Conservation (phyloP, 2,888 invertebrate species). For the Operophtera brumata region DNA sequence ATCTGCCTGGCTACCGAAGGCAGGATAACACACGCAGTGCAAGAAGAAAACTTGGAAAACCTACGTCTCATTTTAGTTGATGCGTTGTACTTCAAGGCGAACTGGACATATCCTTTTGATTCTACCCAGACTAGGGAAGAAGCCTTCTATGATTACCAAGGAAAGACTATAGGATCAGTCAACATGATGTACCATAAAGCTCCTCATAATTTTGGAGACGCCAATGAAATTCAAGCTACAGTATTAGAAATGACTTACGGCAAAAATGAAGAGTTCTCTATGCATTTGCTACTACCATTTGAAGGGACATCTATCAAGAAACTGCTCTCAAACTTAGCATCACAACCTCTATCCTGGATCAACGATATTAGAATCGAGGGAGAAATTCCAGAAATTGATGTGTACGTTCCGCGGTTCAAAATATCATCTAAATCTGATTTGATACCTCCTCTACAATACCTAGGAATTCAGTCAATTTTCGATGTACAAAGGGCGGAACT, state of each 20-base stretch:
- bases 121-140: constrained; percentile 75
- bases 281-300: constrained; percentile 83
- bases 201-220: constrained; percentile 76
- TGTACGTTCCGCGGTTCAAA: constrained; percentile 82
- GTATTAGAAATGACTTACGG: constrained; percentile 86
- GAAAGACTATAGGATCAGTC: constrained; percentile 77
- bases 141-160: constrained; percentile 81
- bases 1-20: constrained; percentile 84
- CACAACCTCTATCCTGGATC: constrained; percentile 73
- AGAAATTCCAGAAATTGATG: constrained; percentile 75
- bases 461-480: constrained; percentile 85
- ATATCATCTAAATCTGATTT: constrained; percentile 68
- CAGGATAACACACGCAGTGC: constrained; percentile 83
- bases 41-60: constrained; percentile 63
- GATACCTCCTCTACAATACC: constrained; percentile 71
- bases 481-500: constrained; percentile 78
- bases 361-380: constrained; percentile 67
- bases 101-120: constrained; percentile 85
- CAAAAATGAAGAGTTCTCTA: constrained; percentile 80
- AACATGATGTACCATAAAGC: constrained; percentile 88
- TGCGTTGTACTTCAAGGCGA: constrained; percentile 86
- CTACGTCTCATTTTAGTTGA: constrained; percentile 82
- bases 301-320: constrained; percentile 74
- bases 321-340: constrained; percentile 75
- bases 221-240: constrained; percentile 79